These are phyloP conservation scores for Mesoligia furuncula DNA, from an alignment of 2,888 invertebrate genomes.

Conservation along the genomic window DNA sequence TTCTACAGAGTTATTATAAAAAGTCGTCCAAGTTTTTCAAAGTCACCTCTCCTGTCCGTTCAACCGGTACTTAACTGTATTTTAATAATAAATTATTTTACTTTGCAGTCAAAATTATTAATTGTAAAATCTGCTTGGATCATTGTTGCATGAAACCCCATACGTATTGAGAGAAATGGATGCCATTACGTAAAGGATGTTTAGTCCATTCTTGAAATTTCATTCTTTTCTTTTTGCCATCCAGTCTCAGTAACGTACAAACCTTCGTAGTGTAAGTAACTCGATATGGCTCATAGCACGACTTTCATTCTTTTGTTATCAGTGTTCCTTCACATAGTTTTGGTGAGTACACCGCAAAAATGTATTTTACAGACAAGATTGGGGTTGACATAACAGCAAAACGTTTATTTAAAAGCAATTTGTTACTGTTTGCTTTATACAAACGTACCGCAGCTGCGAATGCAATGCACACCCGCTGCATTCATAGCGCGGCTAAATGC, in stretches of 20 bases:
- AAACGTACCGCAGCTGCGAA: slow-evolving; percentile 16
- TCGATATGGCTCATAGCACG: slow-evolving; percentile 72
- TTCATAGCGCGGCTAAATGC: slow-evolving; percentile 27
- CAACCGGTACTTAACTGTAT: background rate
- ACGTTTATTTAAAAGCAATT: slow-evolving; percentile 42
- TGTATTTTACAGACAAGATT: slow-evolving; percentile 19
- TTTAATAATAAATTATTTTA: background rate
- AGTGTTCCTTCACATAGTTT: slow-evolving; percentile 57
- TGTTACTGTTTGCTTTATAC: slow-evolving; percentile 38
- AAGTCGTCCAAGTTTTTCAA: background rate
- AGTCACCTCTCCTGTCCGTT: background rate
- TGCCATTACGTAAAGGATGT: slow-evolving; percentile 75
- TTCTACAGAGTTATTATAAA: background rate
- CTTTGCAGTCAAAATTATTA: background rate
- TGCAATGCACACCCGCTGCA: slow-evolving; percentile 31
- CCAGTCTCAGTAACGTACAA: slow-evolving; percentile 64
- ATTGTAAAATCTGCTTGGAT: slow-evolving; percentile 10
- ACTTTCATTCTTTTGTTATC: slow-evolving; percentile 64
- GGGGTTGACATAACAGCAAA: slow-evolving; percentile 10
- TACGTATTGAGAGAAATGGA: slow-evolving; percentile 63
- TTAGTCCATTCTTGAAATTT: slow-evolving; percentile 76
- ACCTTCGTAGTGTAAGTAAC: slow-evolving; percentile 63
- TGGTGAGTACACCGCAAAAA: slow-evolving; percentile 62
- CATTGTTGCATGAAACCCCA: slow-evolving; percentile 53
- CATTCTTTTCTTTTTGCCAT: slow-evolving; percentile 63